Conservation (phyloP, 2,797 vertebrate genomes). For the Notolepis coatsorum region DNA sequence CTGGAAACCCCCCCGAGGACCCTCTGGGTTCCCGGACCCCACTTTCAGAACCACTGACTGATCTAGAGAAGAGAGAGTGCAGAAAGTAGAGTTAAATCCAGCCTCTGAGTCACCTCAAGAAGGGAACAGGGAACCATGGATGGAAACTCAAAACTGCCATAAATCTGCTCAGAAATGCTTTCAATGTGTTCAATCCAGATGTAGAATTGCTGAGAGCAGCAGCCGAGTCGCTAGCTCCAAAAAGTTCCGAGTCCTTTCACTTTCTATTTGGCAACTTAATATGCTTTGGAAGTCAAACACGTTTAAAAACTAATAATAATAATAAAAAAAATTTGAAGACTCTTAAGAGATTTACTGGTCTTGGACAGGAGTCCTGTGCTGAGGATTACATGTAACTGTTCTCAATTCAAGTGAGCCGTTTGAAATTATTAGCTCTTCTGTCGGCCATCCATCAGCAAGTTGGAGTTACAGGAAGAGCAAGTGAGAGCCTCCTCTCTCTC, state of each 20-base stretch:
- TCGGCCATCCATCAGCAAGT: constrained; percentile 1
- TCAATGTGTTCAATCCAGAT: constrained; percentile 65
- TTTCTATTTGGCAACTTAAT: constrained; percentile 40
- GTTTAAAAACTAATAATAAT: too few relatives aligned
- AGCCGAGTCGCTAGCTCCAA: constrained; percentile 38
- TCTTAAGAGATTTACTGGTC: background rate
- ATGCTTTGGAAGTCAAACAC: constrained; percentile 33
- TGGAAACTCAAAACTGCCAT: constrained; percentile 64
- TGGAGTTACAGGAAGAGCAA: background rate
- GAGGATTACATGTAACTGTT: background rate
- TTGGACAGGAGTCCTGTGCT: background rate
- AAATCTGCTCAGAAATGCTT: constrained; percentile 67
- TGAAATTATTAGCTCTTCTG: background rate
- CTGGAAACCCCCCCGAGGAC: too few relatives aligned
- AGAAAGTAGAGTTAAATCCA: constrained; percentile 47
- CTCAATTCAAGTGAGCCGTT: background rate
- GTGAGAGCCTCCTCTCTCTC: too few relatives aligned
- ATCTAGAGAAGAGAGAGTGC: constrained; percentile 19
- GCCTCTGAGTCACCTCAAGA: constrained; percentile 21
- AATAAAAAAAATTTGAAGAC: constrained; percentile 1
- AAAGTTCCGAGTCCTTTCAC: constrained; percentile 30
- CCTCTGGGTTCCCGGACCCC: too few relatives aligned
- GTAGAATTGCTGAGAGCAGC: constrained; percentile 44
- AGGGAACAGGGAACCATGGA: constrained; percentile 43
- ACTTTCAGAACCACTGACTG: too few relatives aligned